Evolutionary conservation across 2,888 invertebrate species (phyloP), one percentile per base, ranked within the genome.

Genomic region (Drosophila imparisetae): DNA sequence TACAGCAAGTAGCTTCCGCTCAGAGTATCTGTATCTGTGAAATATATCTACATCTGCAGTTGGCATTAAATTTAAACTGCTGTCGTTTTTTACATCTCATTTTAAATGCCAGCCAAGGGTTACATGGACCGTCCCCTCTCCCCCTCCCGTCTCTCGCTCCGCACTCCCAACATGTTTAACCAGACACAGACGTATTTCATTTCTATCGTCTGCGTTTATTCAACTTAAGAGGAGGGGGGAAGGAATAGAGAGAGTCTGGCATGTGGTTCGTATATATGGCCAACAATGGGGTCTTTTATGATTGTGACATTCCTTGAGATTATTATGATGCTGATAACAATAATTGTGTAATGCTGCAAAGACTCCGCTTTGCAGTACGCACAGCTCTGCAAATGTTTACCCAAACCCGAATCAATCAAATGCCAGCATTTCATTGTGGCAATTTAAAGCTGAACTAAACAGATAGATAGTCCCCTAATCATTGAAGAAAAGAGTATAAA

Each of bases 1-100:
- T 65, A 24, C 10, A 45, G 48, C 54, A 61, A 57, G 38, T 55
- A 49, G 60, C 60, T 71, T 64, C 64, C 63, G 80, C n/a, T 65
- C 42, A 29, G 13, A 50, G 50, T 52, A 38, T 61, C 24, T 53
- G 45, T 52, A 57, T 68, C 68, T 68, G 42, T 52, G 34, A 45
- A 32, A 53, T 48, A 66, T 68, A 60, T 53, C 75, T 74, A 42
- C 45, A 64, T 73, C 74, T 78, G 75, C 59, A 60, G 79, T 73
- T 80, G 80, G 80, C 80, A 80, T 86, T 55, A 75, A 58, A 75
- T 70, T 83, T 66, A 62, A 80, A 83, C 84, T 66, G 83, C 70
- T 83, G 63, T 76, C 80, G 65, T 53, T 68, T 59, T 68, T 59
- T 18, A 42, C 57, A 81, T 72, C 50, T 60, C 53, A 29, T 74